Conservation (phyloP, 2,113 vertebrate genomes). For the Psittacus erithacus region DNA sequence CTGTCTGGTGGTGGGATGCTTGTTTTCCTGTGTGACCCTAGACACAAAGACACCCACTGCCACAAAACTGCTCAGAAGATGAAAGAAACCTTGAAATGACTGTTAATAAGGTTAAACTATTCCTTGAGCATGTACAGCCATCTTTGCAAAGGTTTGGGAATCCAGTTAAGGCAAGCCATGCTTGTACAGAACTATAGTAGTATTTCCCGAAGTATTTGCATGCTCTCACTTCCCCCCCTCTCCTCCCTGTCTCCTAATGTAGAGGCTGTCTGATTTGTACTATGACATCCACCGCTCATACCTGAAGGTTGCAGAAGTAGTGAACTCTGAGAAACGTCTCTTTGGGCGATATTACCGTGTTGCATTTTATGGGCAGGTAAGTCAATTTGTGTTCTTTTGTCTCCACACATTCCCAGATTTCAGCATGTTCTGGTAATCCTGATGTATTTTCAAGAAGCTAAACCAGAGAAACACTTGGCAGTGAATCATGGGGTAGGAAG, state of each 20-base stretch:
- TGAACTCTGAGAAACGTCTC: constrained; percentile 93
- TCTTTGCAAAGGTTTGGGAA: neutral
- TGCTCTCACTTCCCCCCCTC: neutral
- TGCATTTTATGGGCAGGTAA: constrained; percentile 97
- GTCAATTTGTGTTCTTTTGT: neutral
- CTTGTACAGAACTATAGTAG: neutral
- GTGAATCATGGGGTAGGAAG: neutral
- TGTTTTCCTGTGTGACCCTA: neutral
- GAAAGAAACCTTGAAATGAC: neutral
- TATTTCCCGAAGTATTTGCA: neutral
- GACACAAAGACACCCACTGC: neutral
- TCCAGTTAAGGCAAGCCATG: neutral
- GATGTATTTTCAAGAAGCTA: neutral
- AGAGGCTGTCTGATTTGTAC: constrained; percentile 95
- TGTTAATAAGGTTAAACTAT: neutral
- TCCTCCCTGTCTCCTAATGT: neutral
- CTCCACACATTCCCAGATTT: neutral
- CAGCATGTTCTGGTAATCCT: neutral
- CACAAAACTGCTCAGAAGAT: neutral
- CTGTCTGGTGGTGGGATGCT: neutral
- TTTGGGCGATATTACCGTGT: constrained; percentile 97
- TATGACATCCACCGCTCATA: constrained; percentile 98
- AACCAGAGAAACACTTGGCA: neutral
- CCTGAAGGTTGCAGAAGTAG: constrained; percentile 95
- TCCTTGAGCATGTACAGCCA: rapidly evolving